Evolutionary conservation across 2,888 invertebrate species (phyloP), one percentile per base, ranked within the genome.

Genomic region (Cosmia pyralina): DNA sequence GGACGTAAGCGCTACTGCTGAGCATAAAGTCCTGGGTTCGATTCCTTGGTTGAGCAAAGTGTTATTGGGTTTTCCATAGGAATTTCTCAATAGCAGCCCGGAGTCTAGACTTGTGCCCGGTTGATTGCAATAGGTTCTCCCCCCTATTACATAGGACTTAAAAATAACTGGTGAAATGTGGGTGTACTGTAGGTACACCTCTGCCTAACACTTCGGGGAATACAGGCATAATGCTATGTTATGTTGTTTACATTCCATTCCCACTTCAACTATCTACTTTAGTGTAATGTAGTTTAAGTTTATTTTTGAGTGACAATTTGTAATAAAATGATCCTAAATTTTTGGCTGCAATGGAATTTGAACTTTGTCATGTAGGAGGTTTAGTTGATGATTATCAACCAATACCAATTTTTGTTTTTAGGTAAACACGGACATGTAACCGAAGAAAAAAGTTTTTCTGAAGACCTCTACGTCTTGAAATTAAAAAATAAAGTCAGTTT

Each of bases 401-500:
- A 15, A 41, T 2, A 48, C 4, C 0, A 48, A 34, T 55, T 68
- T 41, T 53, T 22, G 4, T 28, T 66, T 70, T 11, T 8, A 86
- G 86, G 85, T 62, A 85, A 85, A 81, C 78, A 83, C 15, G 69
- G 78, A 0, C 46, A 73, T 7, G 38, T 80, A 50, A 60, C 71
- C 0, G 55, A 60, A 4, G 68, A 74, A 15, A 84, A 79, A 13
- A 60, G 59, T 8, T 78, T 84, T 52, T 58, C 65, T 1, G 72
- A 73, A 13, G 83, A 83, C 0, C 34, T 81, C 0, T 81, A 84
- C 10, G 52, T 72, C 1, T 59, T 85, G 55, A 84, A 86, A 8
- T 58, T 84, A 15, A 79, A 77, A n/a, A 84, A 82, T 68, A 82
- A 83, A 71, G 22, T 86, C 6, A 58, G 8, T 57, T 63, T 86